Evolutionary conservation across 1,140 invertebrate species (phyloP), one percentile per base, ranked within the genome.

Genomic region (Gonatopus flavifemur): DNA sequence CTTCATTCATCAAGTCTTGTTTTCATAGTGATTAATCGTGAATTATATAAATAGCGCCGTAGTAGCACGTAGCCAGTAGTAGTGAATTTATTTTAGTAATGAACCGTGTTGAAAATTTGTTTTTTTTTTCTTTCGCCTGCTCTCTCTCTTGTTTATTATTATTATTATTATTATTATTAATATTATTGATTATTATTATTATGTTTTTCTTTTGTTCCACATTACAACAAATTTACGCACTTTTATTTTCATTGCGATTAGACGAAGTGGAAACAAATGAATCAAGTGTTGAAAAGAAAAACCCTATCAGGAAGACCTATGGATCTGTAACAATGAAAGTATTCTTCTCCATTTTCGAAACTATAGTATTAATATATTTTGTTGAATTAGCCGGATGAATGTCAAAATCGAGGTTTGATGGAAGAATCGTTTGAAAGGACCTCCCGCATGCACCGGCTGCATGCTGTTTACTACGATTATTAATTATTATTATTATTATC

Each of bases 341-440:
- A 31, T 46, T 49, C 18, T 45, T 44, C 24, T 47, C 25, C 33
- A 47, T 49, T n/a, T n/a, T 48, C 24, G 55, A 58, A 44, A 36
- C 33, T 63, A 75, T 72, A 73, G 67, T 75, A 75, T 73, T 75
- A 75, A 74, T 72, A 70, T 74, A 75, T 72, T 72, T 75, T 75
- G 72, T 75, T 75, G 66, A 64, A 74, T 68, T 67, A 59, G 59
- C 67, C 61, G 66, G 48, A 48, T n/a, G n/a, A n/a, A n/a, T n/a
- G n/a, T n/a, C n/a, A n/a, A n/a, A n/a, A n/a, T n/a, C n/a, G n/a
- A n/a, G n/a, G n/a, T n/a, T n/a, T 33, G 12, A 41, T 44, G 49
- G 50, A 36, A 54, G 36, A n/a, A n/a, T 55, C 35, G 18, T 31
- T n/a, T 40, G 33, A 24, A 24, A 30, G 22, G 21, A 21, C 44